Percentiles rank a stretch among this genome's conserved stretches.
Conservation (phyloP, 2,113 vertebrate species). For the Perca fluviatilis region DNA sequence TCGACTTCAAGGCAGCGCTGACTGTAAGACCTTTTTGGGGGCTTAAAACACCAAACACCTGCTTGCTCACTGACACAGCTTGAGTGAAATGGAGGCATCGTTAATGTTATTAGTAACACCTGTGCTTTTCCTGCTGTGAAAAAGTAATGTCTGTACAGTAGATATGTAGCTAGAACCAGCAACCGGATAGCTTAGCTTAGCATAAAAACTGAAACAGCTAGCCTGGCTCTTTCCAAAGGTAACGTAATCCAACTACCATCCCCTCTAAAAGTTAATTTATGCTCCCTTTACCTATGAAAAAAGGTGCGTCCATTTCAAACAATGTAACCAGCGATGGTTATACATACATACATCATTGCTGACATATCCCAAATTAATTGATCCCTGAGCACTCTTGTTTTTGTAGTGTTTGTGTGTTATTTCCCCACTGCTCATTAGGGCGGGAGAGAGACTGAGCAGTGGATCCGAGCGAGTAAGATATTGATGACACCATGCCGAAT, state of each 20-base stretch:
- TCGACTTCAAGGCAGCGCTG: too few relatives aligned
- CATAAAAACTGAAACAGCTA: not conserved
- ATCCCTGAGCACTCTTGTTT: slow-evolving; percentile 74
- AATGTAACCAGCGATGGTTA: too few relatives aligned
- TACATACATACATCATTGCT: slow-evolving; percentile 35
- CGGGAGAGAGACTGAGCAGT: not conserved
- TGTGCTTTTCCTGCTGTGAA: not conserved
- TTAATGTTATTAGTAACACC: not conserved
- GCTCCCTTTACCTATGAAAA: too few relatives aligned
- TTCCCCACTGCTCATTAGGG: slow-evolving; percentile 58
- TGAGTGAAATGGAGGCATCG: not conserved
- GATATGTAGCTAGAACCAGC: not conserved
- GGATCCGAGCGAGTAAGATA: slow-evolving; percentile 32
- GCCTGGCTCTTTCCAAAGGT: not conserved
- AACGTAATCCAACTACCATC: not conserved
- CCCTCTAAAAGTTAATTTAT: not conserved
- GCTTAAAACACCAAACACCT: too few relatives aligned
- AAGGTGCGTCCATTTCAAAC: too few relatives aligned
- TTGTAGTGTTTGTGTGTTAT: slow-evolving; percentile 45
- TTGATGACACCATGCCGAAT: slow-evolving; percentile 51
- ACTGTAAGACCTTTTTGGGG: too few relatives aligned
- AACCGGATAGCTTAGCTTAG: not conserved
- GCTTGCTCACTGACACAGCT: too few relatives aligned
- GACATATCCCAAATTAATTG: slow-evolving; percentile 68
- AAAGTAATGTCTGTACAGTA: not conserved